Evolutionary conservation across 2,113 vertebrate genomes (phyloP).

Genomic region (Thermophis baileyi): DNA sequence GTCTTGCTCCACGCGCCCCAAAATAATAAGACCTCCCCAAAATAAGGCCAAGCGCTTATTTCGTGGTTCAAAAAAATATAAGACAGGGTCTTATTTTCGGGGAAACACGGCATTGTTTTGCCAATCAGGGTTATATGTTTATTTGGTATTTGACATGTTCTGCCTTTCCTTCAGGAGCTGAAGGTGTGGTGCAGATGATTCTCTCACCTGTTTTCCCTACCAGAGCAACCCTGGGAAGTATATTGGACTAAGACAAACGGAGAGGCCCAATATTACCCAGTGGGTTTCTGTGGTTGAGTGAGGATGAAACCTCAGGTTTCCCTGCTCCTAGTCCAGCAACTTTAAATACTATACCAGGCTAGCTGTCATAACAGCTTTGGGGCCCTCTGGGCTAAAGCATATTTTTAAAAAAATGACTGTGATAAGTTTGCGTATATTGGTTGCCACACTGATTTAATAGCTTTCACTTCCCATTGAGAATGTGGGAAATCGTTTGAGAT

Average conservation of each 20-base stretch:
- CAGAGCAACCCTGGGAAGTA: background rate
- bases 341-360: background rate
- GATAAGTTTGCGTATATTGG: background rate
- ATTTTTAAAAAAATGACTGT: background rate
- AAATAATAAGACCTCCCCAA: no score
- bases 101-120: no score
- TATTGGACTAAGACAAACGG: background rate
- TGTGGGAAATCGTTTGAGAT: background rate
- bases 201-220: background rate
- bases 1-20: no score
- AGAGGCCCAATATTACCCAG: background rate
- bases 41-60: no score
- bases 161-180: background rate
- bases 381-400: background rate
- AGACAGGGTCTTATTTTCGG: no score
- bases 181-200: background rate
- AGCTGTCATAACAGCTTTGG: background rate
- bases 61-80: no score
- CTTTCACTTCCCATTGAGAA: background rate
- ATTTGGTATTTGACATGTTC: background rate
- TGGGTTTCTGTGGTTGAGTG: background rate
- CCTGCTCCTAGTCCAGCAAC: background rate
- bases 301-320: background rate
- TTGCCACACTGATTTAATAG: background rate
- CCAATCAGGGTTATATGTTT: background rate